Conservation (phyloP, 1,140 invertebrate genomes). For the Sipha flava region DNA sequence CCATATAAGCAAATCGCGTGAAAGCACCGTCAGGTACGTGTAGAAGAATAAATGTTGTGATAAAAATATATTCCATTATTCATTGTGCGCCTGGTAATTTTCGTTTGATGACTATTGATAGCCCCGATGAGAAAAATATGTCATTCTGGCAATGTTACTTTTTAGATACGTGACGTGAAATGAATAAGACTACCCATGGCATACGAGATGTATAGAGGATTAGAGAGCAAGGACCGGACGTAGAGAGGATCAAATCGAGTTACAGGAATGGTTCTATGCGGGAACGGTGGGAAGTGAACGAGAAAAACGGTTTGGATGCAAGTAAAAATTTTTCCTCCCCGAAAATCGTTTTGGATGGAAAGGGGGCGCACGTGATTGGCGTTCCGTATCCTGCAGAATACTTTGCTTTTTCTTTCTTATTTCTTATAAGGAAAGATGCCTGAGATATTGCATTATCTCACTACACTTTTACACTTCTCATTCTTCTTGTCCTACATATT, state of each 20-base stretch:
- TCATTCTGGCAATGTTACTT: slow-evolving; percentile 6
- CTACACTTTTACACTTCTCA: not conserved
- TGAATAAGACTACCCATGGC: not conserved
- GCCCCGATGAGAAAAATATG: not conserved
- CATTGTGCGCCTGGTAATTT: slow-evolving; percentile 1
- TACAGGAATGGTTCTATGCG: too few species aligned
- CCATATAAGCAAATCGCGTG: too few species aligned
- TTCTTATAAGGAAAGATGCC: not conserved
- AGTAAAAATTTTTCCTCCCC: not conserved
- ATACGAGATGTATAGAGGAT: not conserved
- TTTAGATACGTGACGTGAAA: slow-evolving; percentile 22
- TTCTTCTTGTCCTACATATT: not conserved
- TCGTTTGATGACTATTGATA: slow-evolving; percentile 18
- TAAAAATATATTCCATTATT: slow-evolving; percentile 10
- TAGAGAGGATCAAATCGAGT: too few species aligned
- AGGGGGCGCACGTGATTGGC: slow-evolving; percentile 4
- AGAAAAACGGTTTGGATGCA: not conserved
- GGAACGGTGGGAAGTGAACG: not conserved
- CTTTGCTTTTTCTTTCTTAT: not conserved
- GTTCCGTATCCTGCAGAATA: not conserved
- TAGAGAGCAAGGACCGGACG: too few species aligned
- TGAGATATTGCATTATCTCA: not conserved
- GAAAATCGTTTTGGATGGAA: not conserved
- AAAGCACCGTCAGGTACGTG: not conserved
- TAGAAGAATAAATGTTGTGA: not conserved